phyloP scores from a whole-genome alignment of 2,888 invertebrate species.

The Dione vanillae region DNA sequence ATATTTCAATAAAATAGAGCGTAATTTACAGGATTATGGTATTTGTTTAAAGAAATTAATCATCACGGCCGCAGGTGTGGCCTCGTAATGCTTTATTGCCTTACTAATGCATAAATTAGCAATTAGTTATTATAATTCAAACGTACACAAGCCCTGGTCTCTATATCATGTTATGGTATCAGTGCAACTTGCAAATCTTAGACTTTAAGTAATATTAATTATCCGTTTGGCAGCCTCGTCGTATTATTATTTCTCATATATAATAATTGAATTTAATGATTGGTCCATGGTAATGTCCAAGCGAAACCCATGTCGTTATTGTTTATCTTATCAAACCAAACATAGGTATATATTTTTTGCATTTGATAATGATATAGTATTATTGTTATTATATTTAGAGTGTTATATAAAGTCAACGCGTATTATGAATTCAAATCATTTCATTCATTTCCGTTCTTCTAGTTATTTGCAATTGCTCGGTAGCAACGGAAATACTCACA shows the following conservation, averaged over 20 bases:
- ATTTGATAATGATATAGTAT: no score
- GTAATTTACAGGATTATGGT: conserved; percentile 30
- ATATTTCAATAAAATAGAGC: conserved; percentile 11
- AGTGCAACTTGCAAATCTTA: background rate
- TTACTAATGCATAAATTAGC: conserved; percentile 63
- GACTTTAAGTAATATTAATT: background rate
- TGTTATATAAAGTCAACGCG: conserved; percentile 9
- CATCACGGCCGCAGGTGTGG: conserved; percentile 46
- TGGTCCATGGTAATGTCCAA: no score
- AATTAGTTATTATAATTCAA: conserved; percentile 62
- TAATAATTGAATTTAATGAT: no score
- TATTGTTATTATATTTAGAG: background rate
- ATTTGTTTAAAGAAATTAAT: conserved; percentile 35
- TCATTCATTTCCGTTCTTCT: conserved; percentile 33
- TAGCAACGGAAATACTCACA: conserved; percentile 37
- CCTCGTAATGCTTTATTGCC: conserved; percentile 46
- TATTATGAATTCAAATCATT: conserved; percentile 30
- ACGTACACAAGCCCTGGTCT: conserved; percentile 29
- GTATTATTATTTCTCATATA: background rate
- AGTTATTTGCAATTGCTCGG: conserved; percentile 30
- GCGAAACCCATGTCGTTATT: no score
- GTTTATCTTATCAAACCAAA: no score
- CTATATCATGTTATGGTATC: conserved; percentile 19
- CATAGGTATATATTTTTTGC: no score
- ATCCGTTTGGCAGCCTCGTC: background rate